These are phyloP conservation scores for Leptopilina clavipes DNA, from an alignment of 1,140 invertebrate species.

Conservation along the genomic window DNA sequence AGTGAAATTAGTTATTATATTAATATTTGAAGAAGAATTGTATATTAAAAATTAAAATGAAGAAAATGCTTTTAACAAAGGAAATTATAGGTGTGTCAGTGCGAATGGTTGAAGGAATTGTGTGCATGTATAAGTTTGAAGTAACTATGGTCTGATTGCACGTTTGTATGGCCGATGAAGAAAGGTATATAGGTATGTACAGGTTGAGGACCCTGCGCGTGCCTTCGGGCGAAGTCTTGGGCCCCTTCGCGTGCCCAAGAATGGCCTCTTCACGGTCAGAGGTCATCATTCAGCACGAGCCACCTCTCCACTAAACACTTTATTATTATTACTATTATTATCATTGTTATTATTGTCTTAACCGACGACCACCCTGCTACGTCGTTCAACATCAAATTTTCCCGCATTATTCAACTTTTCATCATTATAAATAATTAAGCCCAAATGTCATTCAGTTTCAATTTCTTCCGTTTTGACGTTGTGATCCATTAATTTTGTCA, in stretches of 20 bases:
- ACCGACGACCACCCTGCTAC: slow-evolving; percentile 20
- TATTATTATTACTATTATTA: slow-evolving; percentile 29
- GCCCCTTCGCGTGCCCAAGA: slow-evolving; percentile 69
- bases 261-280: slow-evolving; percentile 71
- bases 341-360: slow-evolving; percentile 33
- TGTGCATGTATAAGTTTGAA: slow-evolving; percentile 6
- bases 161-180: slow-evolving; percentile 30
- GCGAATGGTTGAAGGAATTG: neutral
- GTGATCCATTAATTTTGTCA: neutral
- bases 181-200: slow-evolving; percentile 48
- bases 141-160: slow-evolving; percentile 16
- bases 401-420: neutral
- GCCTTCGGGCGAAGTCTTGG: slow-evolving; percentile 65
- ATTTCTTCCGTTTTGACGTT: too few relatives aligned
- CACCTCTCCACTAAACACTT: slow-evolving; percentile 55
- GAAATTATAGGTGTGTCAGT: slow-evolving; percentile 43
- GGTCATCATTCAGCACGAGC: slow-evolving; percentile 73
- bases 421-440: neutral
- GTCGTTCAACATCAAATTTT: slow-evolving; percentile 32
- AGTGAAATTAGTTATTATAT: neutral
- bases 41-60: neutral
- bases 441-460: too few relatives aligned
- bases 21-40: too few relatives aligned
- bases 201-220: slow-evolving; percentile 64
- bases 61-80: neutral